Percentiles rank a stretch among this genome's conserved stretches.
These are phyloP conservation scores for Hypolimnas misippus DNA, from an alignment of 2,888 invertebrate species.

Conservation along the genomic window DNA sequence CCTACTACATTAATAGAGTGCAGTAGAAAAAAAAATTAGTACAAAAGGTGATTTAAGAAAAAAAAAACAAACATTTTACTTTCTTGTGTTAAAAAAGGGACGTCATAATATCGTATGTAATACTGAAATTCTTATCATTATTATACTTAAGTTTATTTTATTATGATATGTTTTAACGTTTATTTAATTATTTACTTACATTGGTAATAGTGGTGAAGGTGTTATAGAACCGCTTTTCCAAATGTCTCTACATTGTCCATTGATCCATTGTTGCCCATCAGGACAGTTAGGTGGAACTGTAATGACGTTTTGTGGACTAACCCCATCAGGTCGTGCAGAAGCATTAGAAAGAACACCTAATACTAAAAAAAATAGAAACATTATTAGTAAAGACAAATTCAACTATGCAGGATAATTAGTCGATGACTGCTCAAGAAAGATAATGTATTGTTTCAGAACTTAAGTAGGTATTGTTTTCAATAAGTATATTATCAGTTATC, in stretches of 20 bases:
- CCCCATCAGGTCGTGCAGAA: conserved; percentile 8
- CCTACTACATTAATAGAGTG: no score
- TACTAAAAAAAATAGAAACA: conserved; percentile 20
- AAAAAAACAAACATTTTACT: no score
- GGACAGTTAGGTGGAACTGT: conserved; percentile 50
- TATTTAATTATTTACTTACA: conserved; percentile 20
- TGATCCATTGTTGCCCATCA: conserved; percentile 46
- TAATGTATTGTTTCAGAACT: conserved; percentile 12
- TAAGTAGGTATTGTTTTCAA: conserved; percentile 19
- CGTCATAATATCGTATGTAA: no score
- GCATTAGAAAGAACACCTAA: conserved; percentile 21
- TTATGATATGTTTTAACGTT: neutral
- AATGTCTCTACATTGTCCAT: conserved; percentile 55
- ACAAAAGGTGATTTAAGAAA: no score
- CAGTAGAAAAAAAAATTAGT: no score
- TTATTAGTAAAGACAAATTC: conserved; percentile 11
- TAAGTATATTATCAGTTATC: conserved; percentile 32
- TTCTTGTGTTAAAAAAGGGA: no score
- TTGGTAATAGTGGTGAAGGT: conserved; percentile 16
- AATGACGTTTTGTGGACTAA: conserved; percentile 38
- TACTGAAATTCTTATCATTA: no score
- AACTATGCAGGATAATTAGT: neutral
- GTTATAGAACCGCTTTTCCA: conserved; percentile 44
- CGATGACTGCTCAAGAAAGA: neutral
- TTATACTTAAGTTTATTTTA: no score